Evolutionary conservation across 2,113 vertebrate species (phyloP).

Genomic region (Aphyosemion australe): DNA sequence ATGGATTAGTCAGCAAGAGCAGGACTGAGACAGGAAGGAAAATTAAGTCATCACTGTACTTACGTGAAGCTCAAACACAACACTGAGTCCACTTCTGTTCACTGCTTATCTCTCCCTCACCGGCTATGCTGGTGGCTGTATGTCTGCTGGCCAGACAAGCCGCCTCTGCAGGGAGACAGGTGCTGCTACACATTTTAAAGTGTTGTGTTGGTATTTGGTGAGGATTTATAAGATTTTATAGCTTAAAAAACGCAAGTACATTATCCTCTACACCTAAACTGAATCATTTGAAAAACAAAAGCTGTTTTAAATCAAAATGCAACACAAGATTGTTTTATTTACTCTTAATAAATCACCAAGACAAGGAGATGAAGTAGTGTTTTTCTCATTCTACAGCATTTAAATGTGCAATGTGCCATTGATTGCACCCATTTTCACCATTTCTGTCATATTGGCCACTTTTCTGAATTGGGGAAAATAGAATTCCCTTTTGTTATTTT

Average conservation of each 20-base stretch:
- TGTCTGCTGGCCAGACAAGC: conserved; percentile 16
- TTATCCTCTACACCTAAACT: too few species aligned
- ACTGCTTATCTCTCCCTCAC: conserved; percentile 46
- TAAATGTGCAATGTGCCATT: too few species aligned
- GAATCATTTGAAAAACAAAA: too few species aligned
- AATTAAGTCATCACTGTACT: conserved; percentile 63
- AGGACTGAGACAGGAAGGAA: conserved; percentile 52
- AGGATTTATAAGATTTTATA: conserved; percentile 17
- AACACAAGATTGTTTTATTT: too few species aligned
- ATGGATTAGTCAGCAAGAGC: conserved; percentile 65
- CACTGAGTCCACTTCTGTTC: conserved; percentile 29
- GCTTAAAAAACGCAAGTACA: background rate
- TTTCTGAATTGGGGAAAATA: too few species aligned
- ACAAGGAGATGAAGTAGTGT: too few species aligned
- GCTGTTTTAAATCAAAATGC: too few species aligned
- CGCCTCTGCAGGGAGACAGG: conserved; percentile 20
- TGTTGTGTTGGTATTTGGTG: conserved; percentile 29
- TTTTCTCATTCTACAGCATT: too few species aligned
- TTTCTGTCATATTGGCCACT: too few species aligned
- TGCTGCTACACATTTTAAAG: conserved; percentile 3
- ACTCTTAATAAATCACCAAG: too few species aligned
- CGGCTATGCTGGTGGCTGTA: conserved; percentile 19
- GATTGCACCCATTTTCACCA: too few species aligned
- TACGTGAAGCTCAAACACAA: conserved; percentile 59
- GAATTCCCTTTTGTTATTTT: too few species aligned